A percentile compares a stretch with the other conserved stretches of the same genome.
These are phyloP conservation scores for Pyrochroa serraticornis DNA, from an alignment of 2,888 invertebrate genomes.

Conservation along the genomic window DNA sequence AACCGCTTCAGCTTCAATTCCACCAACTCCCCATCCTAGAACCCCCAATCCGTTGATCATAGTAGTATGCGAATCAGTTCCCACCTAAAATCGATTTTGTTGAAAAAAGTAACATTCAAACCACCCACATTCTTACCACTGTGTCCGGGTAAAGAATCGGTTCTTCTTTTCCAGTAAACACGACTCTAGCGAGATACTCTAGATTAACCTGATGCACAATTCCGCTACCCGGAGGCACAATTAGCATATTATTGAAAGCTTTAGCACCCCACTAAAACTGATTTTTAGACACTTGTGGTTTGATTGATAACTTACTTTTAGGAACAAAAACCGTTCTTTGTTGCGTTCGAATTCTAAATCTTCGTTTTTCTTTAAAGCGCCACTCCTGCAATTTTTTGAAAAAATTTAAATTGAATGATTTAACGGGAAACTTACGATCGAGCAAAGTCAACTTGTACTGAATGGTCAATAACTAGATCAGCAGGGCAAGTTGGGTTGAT, in stretches of 20 bases:
- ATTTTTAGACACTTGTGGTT: constrained; percentile 7
- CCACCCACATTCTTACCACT: constrained; percentile 58
- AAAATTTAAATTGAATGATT: constrained; percentile 10
- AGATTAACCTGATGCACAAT: constrained; percentile 99
- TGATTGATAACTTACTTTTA: constrained; percentile 71
- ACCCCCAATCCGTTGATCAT: constrained; percentile 98
- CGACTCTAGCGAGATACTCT: constrained; percentile 90
- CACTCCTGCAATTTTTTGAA: constrained; percentile 66
- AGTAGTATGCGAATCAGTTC: constrained; percentile 98
- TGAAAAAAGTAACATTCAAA: background rate
- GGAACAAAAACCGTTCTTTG: constrained; percentile 91
- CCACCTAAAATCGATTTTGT: constrained; percentile 64
- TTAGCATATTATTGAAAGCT: constrained; percentile 93
- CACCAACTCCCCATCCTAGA: constrained; percentile 95
- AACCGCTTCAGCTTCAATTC: constrained; percentile 98
- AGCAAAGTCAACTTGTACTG: constrained; percentile 94
- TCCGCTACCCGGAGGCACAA: constrained; percentile 97
- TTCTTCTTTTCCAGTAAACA: constrained; percentile 72
- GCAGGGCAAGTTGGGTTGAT: constrained; percentile 98
- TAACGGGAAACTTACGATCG: constrained; percentile 63
- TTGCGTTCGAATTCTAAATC: constrained; percentile 95
- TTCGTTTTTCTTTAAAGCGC: constrained; percentile 91
- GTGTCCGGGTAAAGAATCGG: constrained; percentile 74
- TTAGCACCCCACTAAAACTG: constrained; percentile 90
- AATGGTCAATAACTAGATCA: constrained; percentile 98